Base-by-base conservation (phyloP, 30 jellyfish, hydroid and myxozoan genomes). In the Rhopilema esculentum region DNA sequence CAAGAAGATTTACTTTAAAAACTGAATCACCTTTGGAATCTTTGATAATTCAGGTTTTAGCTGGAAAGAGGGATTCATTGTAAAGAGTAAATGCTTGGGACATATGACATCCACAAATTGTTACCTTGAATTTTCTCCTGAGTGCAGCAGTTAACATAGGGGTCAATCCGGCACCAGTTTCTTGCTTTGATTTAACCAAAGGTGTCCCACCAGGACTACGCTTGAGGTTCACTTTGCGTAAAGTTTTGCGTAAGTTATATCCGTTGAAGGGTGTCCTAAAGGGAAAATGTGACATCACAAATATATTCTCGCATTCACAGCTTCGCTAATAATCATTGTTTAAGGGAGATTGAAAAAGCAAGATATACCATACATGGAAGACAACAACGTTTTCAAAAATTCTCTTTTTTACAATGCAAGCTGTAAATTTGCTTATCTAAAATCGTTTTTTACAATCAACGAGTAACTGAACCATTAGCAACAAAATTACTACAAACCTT, bases 151-250 rank as follows among this genome's bases (percentile, higher is more conserved):
- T 81, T 27, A 93, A 52, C 72, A 93, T 72, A 17, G 98, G 98
- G 20, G 98, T 93, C 1, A 93, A 25, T 15, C 98, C 98, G 25
- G 72, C 96, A 8, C 98, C 98, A 62, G 75, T 50, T 21, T 89
- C 92, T 23, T 24, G 51, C 22, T 29, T 64, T 69, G 75, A 23
- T 20, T 79, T 80, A 1, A 69, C 93, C 88, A 93, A 52, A 15
- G 98, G 98, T 49, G 98, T 93, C 33, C 98, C 98, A 20, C 98
- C 98, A 16, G 98, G 98, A 77, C 98, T 93, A 1, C 97, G 84
- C 22, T 66, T 31, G 28, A 93, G 77, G 76, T 79, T 57, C 1
- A 81, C 90, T 79, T 93, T 93, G 30, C 82, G 75, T 21, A 93
- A 69, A 16, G 81, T 94, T 23, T 77, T 68, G 15, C 96, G 89